Evolutionary conservation across 2,797 vertebrate genomes (phyloP), one percentile per base, ranked within the genome.

Genomic region (Tarsius wallacei): DNA sequence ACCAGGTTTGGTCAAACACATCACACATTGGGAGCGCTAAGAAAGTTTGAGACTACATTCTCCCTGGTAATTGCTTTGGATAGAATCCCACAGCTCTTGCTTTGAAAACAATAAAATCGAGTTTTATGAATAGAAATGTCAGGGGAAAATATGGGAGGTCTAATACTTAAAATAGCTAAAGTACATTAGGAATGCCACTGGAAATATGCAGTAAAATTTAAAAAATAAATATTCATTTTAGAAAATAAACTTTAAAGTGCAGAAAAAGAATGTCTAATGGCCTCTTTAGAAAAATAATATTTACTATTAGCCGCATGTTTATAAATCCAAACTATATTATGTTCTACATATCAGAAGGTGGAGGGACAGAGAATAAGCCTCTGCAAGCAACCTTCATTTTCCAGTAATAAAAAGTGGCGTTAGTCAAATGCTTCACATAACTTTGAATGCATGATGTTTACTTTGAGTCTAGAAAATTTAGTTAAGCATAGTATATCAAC

Each of bases 81-180:
- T 55, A 70, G 59, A 82, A 86, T 88, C 57, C 33, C 33, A 94
- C 1, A 57, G 15, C 26, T 82, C n/a, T 82, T 90, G 55, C 61
- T 93, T 92, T 77, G 61, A 96, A 97, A 90, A 78, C 36, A 91
- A 42, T 90, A 87, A 71, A 59, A 73, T 22, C 59, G 42, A 73
- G 8, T 77, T 94, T 91, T 74, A 73, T 90, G 71, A 88, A 80
- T 66, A 61, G 21, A 93, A 92, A 92, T 59, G 28, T 57, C 15
- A 88, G 22, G 21, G n/a, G 36, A 57, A 16, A 70, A 73, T 63
- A 85, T 33, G 33, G 13, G 12, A 95, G 49, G 13, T 36, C 26
- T 31, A 33, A 71, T 76, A 93, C 71, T 90, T 36, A 66, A 96
- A 97, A 71, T 5, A 93, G 49, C 42, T 76, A 76, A 88, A 21